A percentile compares a stretch with the other conserved stretches of the same genome.
Evolutionary conservation across 2,888 invertebrate genomes (phyloP).

Genomic region (Cylindroiulus punctatus): DNA sequence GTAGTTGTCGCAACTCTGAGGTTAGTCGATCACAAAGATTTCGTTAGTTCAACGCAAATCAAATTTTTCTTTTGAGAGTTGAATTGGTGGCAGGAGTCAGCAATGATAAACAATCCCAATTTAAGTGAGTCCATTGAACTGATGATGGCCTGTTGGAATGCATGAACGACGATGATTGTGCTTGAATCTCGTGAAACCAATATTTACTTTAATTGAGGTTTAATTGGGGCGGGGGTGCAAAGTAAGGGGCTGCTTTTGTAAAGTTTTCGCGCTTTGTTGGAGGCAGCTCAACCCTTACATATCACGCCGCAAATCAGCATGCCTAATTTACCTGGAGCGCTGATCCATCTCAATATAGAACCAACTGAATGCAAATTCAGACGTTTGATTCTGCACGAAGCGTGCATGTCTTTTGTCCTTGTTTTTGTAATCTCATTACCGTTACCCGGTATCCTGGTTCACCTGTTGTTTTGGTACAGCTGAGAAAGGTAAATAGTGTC

Average conservation of each 20-base stretch:
- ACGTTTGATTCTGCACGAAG: background rate
- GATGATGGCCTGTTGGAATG: too few species aligned
- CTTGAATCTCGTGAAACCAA: background rate
- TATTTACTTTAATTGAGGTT: background rate
- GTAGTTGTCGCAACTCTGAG: too few species aligned
- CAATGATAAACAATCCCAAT: too few species aligned
- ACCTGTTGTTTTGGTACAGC: background rate
- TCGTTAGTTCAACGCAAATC: too few species aligned
- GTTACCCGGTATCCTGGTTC: background rate
- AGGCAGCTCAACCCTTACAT: background rate
- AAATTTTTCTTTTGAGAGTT: too few species aligned
- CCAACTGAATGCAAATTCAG: background rate
- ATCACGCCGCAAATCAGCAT: background rate
- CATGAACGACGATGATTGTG: too few species aligned
- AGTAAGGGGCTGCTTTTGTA: background rate
- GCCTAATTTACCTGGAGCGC: background rate
- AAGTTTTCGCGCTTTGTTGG: background rate
- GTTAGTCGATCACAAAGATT: too few species aligned
- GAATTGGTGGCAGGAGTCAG: too few species aligned
- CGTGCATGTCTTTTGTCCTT: conserved; percentile 20
- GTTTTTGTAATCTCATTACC: background rate
- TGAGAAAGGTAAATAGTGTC: background rate
- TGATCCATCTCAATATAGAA: background rate
- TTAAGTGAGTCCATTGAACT: too few species aligned
- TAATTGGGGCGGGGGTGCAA: conserved; percentile 5